Evolutionary conservation across 2,888 invertebrate genomes (phyloP).

Genomic region (Ommatoiulus sabulosus): DNA sequence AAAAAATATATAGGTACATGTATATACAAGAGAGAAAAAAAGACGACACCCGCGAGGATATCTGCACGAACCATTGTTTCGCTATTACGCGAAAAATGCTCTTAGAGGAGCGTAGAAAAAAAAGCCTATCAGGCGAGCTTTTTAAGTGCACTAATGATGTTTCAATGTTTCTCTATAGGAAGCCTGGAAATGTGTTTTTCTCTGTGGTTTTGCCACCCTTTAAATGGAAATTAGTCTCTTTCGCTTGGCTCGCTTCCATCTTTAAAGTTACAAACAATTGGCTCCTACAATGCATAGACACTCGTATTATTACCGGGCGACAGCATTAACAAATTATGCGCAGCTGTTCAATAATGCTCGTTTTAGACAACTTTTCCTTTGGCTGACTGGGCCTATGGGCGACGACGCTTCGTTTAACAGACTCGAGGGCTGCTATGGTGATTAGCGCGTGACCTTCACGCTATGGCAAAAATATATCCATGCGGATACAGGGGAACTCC

Average conservation of each 20-base stretch:
- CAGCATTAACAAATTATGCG: conserved; percentile 47
- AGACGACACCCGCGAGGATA: neutral
- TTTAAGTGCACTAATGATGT: conserved; percentile 47
- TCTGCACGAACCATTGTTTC: neutral
- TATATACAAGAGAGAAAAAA: no score
- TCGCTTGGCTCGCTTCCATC: conserved; percentile 45
- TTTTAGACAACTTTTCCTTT: conserved; percentile 16
- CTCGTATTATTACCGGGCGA: conserved; percentile 44
- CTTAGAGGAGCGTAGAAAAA: neutral
- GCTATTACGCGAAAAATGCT: neutral
- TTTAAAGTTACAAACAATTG: conserved; percentile 44
- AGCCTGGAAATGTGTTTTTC: conserved; percentile 21
- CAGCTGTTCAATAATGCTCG: conserved; percentile 37
- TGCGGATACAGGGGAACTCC: no score
- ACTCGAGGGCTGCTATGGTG: conserved; percentile 5
- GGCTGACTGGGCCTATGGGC: neutral
- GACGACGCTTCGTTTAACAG: neutral
- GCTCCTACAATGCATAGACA: conserved; percentile 42
- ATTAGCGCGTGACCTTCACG: neutral
- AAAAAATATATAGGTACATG: no score
- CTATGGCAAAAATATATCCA: neutral
- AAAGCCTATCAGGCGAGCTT: neutral
- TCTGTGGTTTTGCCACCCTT: conserved; percentile 35
- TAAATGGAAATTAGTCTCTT: conserved; percentile 46
- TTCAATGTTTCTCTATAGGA: conserved; percentile 42